Evolutionary conservation across 2,888 invertebrate genomes (phyloP).

Genomic region (Noctua janthe): DNA sequence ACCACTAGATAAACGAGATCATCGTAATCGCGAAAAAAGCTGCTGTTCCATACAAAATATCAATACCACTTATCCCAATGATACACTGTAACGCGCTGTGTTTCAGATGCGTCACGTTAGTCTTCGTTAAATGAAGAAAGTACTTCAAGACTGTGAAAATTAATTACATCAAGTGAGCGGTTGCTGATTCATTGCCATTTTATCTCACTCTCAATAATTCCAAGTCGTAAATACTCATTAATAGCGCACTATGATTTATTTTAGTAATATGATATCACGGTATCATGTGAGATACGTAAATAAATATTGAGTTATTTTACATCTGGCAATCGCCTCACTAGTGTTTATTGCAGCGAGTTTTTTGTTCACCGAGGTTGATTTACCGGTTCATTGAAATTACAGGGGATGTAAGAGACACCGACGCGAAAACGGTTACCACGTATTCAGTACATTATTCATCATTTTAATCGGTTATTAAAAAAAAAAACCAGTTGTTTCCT

Average conservation of each 20-base stretch:
- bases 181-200: slow-evolving; percentile 37
- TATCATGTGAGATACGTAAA: neutral
- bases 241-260: slow-evolving; percentile 40
- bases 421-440: no score
- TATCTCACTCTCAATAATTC: slow-evolving; percentile 5
- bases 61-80: neutral
- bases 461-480: no score
- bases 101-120: slow-evolving; percentile 7
- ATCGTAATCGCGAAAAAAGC: neutral
- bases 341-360: neutral
- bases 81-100: neutral
- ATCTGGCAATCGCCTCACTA: slow-evolving; percentile 12
- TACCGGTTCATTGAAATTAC: neutral
- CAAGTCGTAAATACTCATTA: slow-evolving; percentile 38
- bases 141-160: slow-evolving; percentile 1
- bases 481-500: no score
- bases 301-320: slow-evolving; percentile 25
- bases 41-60: neutral
- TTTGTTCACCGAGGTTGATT: neutral
- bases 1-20: no score
- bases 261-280: slow-evolving; percentile 26
- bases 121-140: slow-evolving; percentile 9
- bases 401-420: no score
- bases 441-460: no score
- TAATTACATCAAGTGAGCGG: slow-evolving; percentile 16